A percentile compares a stretch with the other conserved stretches of the same genome.
phyloP scores from a whole-genome alignment of 2,797 vertebrate species.

The Dendrocincla tyrannina region DNA sequence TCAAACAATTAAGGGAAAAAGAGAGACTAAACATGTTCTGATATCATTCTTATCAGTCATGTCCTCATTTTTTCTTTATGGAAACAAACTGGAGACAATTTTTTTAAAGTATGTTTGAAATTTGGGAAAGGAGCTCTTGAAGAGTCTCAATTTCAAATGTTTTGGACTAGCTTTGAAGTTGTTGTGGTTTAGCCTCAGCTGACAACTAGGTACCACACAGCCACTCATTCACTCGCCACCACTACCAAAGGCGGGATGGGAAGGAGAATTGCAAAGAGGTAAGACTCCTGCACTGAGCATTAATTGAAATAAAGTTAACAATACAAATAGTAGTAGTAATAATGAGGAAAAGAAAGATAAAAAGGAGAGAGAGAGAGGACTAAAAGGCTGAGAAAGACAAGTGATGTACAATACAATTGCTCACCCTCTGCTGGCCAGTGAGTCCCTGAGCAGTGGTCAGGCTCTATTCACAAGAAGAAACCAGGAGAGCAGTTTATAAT shows the following conservation, averaged over 20 bases:
- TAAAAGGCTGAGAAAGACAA: background rate
- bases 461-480: background rate
- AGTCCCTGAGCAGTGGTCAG: background rate
- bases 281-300: background rate
- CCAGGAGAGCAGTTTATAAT: background rate
- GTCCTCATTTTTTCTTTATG: background rate
- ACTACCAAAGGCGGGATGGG: background rate
- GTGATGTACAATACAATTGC: background rate
- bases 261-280: background rate
- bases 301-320: background rate
- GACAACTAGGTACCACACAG: background rate
- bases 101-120: background rate
- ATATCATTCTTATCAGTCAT: background rate
- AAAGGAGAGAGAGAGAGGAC: background rate
- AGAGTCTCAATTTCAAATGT: background rate
- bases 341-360: background rate
- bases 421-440: background rate
- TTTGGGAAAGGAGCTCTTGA: background rate
- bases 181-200: background rate
- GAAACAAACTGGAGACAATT: background rate
- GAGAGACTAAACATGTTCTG: background rate
- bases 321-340: background rate
- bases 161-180: background rate
- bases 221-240: accelerated
- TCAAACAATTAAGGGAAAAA: background rate